phyloP scores from a whole-genome alignment of 1,140 invertebrate genomes.

The Gryon sp. region DNA sequence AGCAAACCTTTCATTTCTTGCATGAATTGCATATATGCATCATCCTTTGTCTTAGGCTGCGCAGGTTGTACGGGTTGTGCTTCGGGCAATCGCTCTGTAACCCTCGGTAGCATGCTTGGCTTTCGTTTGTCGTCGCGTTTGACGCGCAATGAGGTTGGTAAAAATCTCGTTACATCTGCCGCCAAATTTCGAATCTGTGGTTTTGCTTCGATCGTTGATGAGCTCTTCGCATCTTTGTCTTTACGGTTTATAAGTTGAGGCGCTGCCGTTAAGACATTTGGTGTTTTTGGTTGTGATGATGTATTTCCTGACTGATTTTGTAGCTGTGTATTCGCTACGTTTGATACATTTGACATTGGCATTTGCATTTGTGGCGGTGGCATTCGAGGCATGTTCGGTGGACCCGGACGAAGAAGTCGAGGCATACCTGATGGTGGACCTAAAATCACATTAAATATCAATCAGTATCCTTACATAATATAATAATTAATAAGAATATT shows the following conservation, averaged over 20 bases:
- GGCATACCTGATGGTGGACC: constrained; percentile 81
- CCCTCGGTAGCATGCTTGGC: constrained; percentile 69
- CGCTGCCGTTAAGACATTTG: constrained; percentile 89
- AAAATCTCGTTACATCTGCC: constrained; percentile 96
- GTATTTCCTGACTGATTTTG: constrained; percentile 67
- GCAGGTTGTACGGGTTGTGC: constrained; percentile 71
- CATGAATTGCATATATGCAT: constrained; percentile 99
- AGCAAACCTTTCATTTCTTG: constrained; percentile 97
- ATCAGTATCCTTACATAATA: no score
- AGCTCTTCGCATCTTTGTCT: constrained; percentile 82
- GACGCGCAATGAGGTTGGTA: constrained; percentile 93
- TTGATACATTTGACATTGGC: constrained; percentile 72
- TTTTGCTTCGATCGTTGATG: constrained; percentile 94
- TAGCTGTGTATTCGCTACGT: constrained; percentile 69
- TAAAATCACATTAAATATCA: constrained; percentile 53
- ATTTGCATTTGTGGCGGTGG: constrained; percentile 80
- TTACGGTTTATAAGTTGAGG: constrained; percentile 88
- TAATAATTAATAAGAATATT: no score
- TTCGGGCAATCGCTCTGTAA: constrained; percentile 74
- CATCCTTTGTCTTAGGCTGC: constrained; percentile 90
- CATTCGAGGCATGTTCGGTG: constrained; percentile 79
- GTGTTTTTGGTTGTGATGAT: constrained; percentile 78
- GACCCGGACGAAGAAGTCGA: constrained; percentile 80
- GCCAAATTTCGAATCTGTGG: constrained; percentile 96
- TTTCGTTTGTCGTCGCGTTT: constrained; percentile 89